Conservation (phyloP, 1,140 invertebrate genomes). For the Eumeta japonica region DNA sequence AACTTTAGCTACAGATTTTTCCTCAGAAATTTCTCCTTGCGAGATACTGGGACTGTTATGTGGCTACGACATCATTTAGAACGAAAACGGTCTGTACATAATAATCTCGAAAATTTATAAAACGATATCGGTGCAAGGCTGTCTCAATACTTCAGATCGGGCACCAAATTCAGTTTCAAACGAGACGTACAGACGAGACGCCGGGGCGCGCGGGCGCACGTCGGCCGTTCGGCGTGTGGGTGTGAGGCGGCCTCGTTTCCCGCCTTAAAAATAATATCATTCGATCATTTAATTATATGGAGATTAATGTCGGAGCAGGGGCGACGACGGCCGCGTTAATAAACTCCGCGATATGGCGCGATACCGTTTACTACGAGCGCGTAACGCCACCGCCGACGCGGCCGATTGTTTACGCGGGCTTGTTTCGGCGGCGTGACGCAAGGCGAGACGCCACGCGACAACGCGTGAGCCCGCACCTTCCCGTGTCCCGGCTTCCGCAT, state of each 20-base stretch:
- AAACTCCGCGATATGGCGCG: conserved; percentile 42
- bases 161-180: no score
- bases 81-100: no score
- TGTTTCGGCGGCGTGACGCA: no score
- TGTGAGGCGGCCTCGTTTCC: conserved; percentile 45
- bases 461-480: no score
- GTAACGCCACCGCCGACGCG: conserved; percentile 9
- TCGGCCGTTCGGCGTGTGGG: conserved; percentile 21
- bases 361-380: conserved; percentile 28
- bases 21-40: conserved; percentile 45
- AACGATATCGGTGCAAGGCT: no score
- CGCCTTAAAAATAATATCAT: conserved; percentile 53
- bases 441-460: no score
- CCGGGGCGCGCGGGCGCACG: conserved; percentile 23
- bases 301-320: conserved; percentile 47
- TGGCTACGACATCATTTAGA: conserved; percentile 43
- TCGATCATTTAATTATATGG: conserved; percentile 56
- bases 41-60: conserved; percentile 45
- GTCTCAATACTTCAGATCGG: no score
- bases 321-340: conserved; percentile 46
- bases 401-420: conserved; percentile 18
- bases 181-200: no score
- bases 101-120: no score
- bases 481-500: no score
- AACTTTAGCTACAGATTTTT: conserved; percentile 51